phyloP scores from a whole-genome alignment of 2,888 invertebrate species.

The Drosophila robusta region DNA sequence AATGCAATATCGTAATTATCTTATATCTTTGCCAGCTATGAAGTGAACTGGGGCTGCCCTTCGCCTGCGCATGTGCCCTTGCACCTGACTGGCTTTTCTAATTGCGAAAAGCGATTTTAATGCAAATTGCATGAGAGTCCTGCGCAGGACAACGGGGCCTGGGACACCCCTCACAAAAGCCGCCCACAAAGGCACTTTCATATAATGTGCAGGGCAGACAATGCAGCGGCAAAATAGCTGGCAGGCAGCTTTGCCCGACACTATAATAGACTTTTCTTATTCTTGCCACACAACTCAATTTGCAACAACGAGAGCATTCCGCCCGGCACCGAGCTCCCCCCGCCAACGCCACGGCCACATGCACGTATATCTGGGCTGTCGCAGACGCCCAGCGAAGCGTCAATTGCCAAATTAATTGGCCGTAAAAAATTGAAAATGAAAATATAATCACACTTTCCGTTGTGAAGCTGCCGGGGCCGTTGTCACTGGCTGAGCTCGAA shows the following conservation, averaged over 20 bases:
- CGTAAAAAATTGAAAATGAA: slow-evolving; percentile 85
- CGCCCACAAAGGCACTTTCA: slow-evolving; percentile 58
- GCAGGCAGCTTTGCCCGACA: slow-evolving; percentile 63
- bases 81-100: slow-evolving; percentile 70
- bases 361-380: slow-evolving; percentile 46
- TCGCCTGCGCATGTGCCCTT: neutral
- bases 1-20: neutral
- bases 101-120: slow-evolving; percentile 69
- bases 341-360: neutral
- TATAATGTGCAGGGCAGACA: slow-evolving; percentile 63
- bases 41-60: too few species aligned
- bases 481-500: slow-evolving; percentile 62
- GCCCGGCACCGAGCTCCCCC: neutral
- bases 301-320: slow-evolving; percentile 44
- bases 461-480: slow-evolving; percentile 39
- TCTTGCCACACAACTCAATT: slow-evolving; percentile 79
- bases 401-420: slow-evolving; percentile 84
- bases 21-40: neutral
- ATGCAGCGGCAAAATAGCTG: slow-evolving; percentile 68
- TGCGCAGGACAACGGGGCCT: slow-evolving; percentile 13
- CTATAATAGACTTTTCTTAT: slow-evolving; percentile 79
- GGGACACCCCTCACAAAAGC: slow-evolving; percentile 62
- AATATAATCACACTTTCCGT: slow-evolving; percentile 84
- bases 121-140: slow-evolving; percentile 63
- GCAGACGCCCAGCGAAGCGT: slow-evolving; percentile 79